Evolutionary conservation across 1,140 invertebrate genomes (phyloP), one percentile per base, ranked within the genome.

Genomic region (Charaxes varanes): DNA sequence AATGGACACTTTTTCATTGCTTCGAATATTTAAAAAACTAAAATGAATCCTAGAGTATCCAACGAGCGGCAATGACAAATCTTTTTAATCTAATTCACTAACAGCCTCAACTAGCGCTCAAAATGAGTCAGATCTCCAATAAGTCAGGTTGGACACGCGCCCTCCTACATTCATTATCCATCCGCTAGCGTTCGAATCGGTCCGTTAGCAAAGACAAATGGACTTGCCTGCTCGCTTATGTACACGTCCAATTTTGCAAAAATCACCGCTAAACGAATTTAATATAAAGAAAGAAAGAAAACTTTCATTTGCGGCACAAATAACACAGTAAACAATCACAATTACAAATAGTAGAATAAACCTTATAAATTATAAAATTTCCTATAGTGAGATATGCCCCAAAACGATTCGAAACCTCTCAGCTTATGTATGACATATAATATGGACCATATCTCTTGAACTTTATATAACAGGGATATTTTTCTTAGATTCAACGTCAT

Each of bases 121-220:
- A n/a, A n/a, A n/a, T n/a, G 51, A 62, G 62, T 58, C 54, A 74
- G 60, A 63, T 52, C 38, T 50, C 50, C 74, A 70, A 82, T 82
- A 79, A 76, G 61, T 77, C 64, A 74, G 64, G 40, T 60, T 53
- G 57, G 60, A 61, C 69, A 73, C 63, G 62, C 68, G 68, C 65
- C 56, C 50, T 59, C 57, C 61, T 59, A 65, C 74, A 82, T 82
- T 60, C 65, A 73, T 81, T 79, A 71, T 64, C 59, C 66, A 67
- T 65, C 67, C 61, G 61, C 62, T 57, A 54, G 77, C 76, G 72
- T 74, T 77, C 76, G 73, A 73, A 77, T 80, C 79, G 76, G 60
- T 78, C 74, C 70, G 71, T 80, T 83, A 79, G 73, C 67, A 53
- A 77, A 83, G 79, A 83, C 70, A 79, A 80, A 83, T 83, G 72